These are phyloP conservation scores for Eulimnadia texana DNA, from an alignment of 1,140 invertebrate genomes.

Conservation along the genomic window DNA sequence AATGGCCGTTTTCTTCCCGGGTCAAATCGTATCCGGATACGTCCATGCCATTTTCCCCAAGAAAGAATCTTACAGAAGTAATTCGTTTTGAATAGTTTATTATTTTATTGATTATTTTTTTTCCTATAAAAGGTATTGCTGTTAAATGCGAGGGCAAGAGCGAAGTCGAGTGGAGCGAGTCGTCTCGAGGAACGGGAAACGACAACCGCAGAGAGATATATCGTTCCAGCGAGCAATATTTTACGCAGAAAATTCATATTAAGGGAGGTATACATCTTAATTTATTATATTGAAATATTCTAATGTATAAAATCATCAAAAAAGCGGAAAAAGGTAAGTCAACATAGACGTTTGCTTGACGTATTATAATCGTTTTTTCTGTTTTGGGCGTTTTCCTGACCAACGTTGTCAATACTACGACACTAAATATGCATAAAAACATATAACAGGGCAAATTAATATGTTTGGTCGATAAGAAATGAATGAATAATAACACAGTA, in stretches of 20 bases:
- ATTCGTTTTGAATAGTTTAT: too few species aligned
- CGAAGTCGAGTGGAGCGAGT: neutral
- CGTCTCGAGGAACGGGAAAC: neutral
- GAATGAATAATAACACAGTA: too few species aligned
- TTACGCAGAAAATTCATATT: neutral
- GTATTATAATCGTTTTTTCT: too few species aligned
- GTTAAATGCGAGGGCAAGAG: neutral
- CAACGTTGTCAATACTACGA: too few species aligned
- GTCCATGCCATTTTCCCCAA: neutral
- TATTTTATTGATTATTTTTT: neutral
- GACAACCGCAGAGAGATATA: neutral
- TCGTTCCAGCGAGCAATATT: neutral
- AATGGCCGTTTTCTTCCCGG: neutral
- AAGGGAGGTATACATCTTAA: neutral
- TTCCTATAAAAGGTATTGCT: neutral
- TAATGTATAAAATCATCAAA: too few species aligned
- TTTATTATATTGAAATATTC: too few species aligned
- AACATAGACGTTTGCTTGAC: too few species aligned
- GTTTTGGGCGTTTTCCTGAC: too few species aligned
- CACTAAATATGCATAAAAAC: too few species aligned
- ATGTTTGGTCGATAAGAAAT: too few species aligned
- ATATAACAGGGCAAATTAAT: too few species aligned
- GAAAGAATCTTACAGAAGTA: neutral
- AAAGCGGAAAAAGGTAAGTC: too few species aligned
- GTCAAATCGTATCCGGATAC: neutral